phyloP scores from a whole-genome alignment of 2,113 vertebrate genomes.

The Pteropus alecto region DNA sequence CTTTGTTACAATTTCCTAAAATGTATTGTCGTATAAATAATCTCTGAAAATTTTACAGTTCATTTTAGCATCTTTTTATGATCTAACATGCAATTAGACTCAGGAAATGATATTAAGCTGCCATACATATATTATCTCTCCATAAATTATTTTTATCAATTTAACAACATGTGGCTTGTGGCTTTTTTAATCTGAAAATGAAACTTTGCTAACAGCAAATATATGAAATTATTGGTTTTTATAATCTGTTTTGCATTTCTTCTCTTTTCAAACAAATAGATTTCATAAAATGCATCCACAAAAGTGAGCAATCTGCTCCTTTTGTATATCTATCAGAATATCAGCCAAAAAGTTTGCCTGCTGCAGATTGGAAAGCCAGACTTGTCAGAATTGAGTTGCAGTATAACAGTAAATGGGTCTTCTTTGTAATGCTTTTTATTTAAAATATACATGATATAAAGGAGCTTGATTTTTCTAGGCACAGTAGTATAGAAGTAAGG shows the following conservation, averaged over 20 bases:
- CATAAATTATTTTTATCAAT: conserved; percentile 6
- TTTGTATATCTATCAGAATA: not conserved
- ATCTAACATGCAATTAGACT: not conserved
- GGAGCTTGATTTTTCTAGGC: not conserved
- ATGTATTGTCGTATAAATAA: not conserved
- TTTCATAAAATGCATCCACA: not conserved
- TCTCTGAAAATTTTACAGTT: not conserved
- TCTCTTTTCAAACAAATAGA: conserved; percentile 9
- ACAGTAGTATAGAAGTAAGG: not conserved
- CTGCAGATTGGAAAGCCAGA: not conserved
- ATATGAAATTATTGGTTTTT: not conserved
- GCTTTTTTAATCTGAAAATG: not conserved
- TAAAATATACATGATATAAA: not conserved
- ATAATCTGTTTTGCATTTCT: not conserved
- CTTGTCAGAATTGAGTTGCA: not conserved
- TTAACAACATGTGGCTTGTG: not conserved
- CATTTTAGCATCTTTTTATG: not conserved
- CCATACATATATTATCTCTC: not conserved
- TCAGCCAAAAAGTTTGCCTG: not conserved
- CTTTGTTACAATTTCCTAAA: not conserved
- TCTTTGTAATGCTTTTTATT: not conserved
- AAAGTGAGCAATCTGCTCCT: not conserved
- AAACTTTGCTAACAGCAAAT: not conserved
- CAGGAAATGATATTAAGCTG: not conserved
- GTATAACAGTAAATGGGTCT: not conserved